Evolutionary conservation across 2,113 vertebrate species (phyloP), one percentile per base, ranked within the genome.

Genomic region (Fulica atra): DNA sequence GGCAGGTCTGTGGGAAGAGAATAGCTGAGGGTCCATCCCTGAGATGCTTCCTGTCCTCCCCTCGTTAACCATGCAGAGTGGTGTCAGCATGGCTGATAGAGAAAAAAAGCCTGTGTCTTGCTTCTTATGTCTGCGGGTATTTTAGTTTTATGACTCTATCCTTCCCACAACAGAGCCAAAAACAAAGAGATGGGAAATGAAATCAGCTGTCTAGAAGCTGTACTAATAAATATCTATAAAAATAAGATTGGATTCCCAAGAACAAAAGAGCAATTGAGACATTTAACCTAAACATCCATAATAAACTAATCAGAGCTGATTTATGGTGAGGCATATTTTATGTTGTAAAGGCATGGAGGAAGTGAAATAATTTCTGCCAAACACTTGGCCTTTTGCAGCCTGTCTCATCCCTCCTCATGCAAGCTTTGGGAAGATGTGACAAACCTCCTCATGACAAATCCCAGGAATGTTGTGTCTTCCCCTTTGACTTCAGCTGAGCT

Each of bases 281-380:
- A 23, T 88, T 94, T 80, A 94, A 80, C 66, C 14, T 77, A 93
- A 97, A 96, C 86, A 88, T 92, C 85, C 4, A 8, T 82, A 70
- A 84, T 92, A 95, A 96, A 93, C 90, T 93, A 96, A 81, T 93
- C 59, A 33, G 86, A 36, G 61, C 50, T 94, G 94, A 73, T 95
- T 96, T 81, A 93, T 92, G 66, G 59, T 0, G 1, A 91, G 85
- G 79, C 89, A 25, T 40, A 38, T 59, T 92, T 94, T 59, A 74
- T 50, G 33, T 51, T 80, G 71, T 70, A 54, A 79, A 81, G 73
- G 26, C 48, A 56, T 5, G 28, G 71, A 86, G 91, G 92, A 92
- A 92, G 88, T 83, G 95, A 85, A 96, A 94, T 93, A 90, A 89
- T 95, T 86, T 88, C 88, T 96, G 88, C 93, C 86, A 88, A 70